Evolutionary conservation across 2,113 vertebrate genomes (phyloP), one percentile per base, ranked within the genome.

Genomic region (Hylia prasina): DNA sequence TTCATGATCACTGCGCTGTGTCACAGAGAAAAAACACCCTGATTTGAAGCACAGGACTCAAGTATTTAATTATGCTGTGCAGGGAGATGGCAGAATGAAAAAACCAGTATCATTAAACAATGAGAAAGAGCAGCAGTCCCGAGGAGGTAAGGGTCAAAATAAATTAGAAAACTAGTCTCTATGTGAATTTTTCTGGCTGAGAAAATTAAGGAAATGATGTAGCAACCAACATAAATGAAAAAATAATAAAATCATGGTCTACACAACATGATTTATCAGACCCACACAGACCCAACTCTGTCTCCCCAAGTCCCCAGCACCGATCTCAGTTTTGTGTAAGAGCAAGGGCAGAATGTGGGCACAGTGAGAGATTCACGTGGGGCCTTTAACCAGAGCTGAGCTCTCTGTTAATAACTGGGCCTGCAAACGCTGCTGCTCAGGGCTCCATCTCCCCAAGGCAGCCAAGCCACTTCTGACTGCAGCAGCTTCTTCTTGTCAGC

Each of bases 191-290:
- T 90, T 89, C 87, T 78, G 11, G 82, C 69, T 71, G 76, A 78
- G 64, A 92, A 94, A 93, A 94, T 95, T 45, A 87, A 92, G 90
- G 96, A 91, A 96, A 93, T 88, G 25, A 93, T 88, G 77, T 45
- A 85, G 88, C 72, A 78, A 89, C 56, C 44, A 70, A 80, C 47
- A 75, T 28, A 93, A 91, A 87, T 79, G 82, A 86, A 93, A 95
- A 86, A 94, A 78, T 89, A 95, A 92, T 90, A 90, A 75, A 89
- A 95, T 93, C 82, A 90, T 0, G 7, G 69, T 9, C 72, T 78
- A 15, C 69, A 54, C 25, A 35, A 72, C 27, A 53, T 28, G 80
- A 81, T 93, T 86, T 90, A 65, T 84, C 80, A 87, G 92, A 50
- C 28, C 31, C 45, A 85, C 53, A 61, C 21, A 75, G 87, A 90